A percentile compares a stretch with the other conserved stretches of the same genome.
Evolutionary conservation across 1,140 invertebrate genomes (phyloP).

Genomic region (Antheraea mylitta): DNA sequence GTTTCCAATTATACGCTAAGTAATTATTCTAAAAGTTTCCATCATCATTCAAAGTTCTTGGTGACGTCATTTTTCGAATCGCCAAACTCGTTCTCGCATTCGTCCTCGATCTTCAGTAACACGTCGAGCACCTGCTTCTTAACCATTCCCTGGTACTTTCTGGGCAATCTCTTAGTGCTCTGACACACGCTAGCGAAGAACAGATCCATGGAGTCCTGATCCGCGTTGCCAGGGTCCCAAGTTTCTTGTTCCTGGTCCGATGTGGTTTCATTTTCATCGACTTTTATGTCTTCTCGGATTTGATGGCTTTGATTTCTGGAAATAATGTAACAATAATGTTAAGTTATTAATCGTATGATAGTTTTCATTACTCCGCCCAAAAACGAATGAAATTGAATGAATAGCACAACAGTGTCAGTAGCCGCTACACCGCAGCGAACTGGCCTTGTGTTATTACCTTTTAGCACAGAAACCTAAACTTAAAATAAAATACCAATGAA

Average conservation of each 20-base stretch:
- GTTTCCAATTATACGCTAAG: too few relatives aligned
- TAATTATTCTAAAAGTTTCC: not conserved
- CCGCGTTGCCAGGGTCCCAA: constrained; percentile 37
- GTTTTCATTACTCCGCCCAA: too few relatives aligned
- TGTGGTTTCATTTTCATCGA: constrained; percentile 47
- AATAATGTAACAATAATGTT: constrained; percentile 7
- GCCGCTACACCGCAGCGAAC: too few relatives aligned
- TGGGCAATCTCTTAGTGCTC: constrained; percentile 55
- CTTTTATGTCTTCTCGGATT: constrained; percentile 43
- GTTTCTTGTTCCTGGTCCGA: constrained; percentile 42
- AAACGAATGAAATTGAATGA: too few relatives aligned
- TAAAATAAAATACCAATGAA: too few relatives aligned
- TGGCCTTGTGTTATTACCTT: too few relatives aligned
- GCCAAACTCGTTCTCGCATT: constrained; percentile 37
- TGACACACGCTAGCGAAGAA: constrained; percentile 71
- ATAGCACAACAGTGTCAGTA: too few relatives aligned
- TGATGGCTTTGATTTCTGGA: constrained; percentile 40
- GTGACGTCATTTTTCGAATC: constrained; percentile 32
- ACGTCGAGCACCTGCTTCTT: constrained; percentile 59
- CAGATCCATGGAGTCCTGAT: constrained; percentile 56
- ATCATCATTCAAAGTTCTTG: constrained; percentile 17
- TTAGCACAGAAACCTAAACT: too few relatives aligned
- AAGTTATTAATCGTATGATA: too few relatives aligned
- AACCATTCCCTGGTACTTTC: constrained; percentile 43
- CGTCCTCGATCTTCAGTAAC: constrained; percentile 53